phyloP scores from a whole-genome alignment of 2,113 vertebrate species.

The Quiscalus mexicanus region DNA sequence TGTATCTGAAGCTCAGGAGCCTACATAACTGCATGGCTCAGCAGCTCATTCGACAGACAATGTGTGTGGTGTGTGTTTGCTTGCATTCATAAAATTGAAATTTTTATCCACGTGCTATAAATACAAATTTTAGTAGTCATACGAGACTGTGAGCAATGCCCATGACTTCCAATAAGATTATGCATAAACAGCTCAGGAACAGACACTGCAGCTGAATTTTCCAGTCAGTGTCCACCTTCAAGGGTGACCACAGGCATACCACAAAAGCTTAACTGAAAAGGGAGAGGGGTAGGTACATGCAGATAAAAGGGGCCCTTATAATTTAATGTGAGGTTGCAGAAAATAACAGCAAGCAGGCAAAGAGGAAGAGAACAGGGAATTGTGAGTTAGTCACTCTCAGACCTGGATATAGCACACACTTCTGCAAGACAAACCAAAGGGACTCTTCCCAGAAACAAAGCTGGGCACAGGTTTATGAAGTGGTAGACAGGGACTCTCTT shows the following conservation, averaged over 20 bases:
- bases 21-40: neutral
- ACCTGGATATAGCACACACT: accelerated
- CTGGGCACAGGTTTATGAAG: neutral
- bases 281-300: neutral
- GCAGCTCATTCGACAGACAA: accelerated
- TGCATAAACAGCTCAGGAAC: neutral
- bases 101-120: neutral
- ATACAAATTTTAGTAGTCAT: neutral
- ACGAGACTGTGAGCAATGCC: neutral
- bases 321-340: neutral
- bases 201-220: neutral
- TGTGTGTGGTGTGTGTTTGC: neutral
- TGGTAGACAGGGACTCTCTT: accelerated
- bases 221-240: neutral
- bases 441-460: neutral
- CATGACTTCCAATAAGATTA: neutral
- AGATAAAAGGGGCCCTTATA: neutral
- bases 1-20: neutral
- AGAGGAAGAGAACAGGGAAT: neutral
- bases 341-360: neutral
- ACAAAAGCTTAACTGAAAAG: neutral
- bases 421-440: neutral
- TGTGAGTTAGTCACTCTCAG: neutral
- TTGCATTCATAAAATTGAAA: neutral
- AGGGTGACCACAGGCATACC: neutral